phyloP scores from a whole-genome alignment of 2,888 invertebrate species.

The Thysanoteuthis rhombus region DNA sequence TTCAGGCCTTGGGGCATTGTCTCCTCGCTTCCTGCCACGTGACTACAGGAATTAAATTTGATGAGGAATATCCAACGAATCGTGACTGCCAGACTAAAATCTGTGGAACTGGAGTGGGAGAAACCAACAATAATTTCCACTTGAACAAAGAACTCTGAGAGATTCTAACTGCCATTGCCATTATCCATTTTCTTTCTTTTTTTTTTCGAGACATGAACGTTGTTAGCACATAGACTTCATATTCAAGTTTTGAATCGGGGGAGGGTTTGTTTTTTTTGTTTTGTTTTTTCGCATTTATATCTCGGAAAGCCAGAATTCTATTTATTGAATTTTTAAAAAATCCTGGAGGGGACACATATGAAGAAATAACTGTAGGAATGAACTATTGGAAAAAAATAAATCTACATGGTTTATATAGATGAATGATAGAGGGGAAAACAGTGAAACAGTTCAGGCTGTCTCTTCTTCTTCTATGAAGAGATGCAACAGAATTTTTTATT shows the following conservation, averaged over 20 bases:
- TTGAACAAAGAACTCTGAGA: background rate
- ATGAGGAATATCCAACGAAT: background rate
- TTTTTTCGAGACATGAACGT: background rate
- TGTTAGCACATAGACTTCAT: background rate
- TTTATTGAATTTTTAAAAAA: background rate
- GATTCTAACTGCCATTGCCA: background rate
- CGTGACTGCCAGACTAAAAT: constrained; percentile 1
- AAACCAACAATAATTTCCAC: background rate
- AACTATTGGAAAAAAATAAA: too few species aligned
- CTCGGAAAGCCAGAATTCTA: background rate
- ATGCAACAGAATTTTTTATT: too few species aligned
- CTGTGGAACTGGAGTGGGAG: background rate
- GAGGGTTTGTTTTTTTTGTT: background rate
- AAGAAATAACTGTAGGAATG: background rate
- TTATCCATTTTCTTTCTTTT: background rate
- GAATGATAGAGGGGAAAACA: background rate
- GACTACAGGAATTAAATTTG: background rate
- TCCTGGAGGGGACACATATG: background rate
- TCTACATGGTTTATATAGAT: background rate
- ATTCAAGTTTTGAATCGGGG: background rate
- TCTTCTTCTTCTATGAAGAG: too few species aligned
- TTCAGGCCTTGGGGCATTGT: background rate
- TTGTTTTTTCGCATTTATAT: background rate
- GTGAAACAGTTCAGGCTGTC: background rate
- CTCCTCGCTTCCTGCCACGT: background rate